Percentiles rank a stretch among this genome's conserved stretches.
These are phyloP conservation scores for Ciona savignyi DNA, from an alignment of 23 tunicate genomes.

Conservation along the genomic window DNA sequence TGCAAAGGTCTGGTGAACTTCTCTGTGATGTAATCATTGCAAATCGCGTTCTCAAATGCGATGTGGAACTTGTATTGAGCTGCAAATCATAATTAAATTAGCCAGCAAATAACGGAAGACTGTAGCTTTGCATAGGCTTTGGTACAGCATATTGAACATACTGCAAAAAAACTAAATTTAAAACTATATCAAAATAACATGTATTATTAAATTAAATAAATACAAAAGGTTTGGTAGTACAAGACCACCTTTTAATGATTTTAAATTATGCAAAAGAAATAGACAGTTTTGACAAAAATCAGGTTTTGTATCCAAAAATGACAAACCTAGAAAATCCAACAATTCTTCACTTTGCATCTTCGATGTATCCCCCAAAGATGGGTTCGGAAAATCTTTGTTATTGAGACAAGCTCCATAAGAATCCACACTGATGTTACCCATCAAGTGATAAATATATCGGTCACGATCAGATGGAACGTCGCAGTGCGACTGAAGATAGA, in stretches of 20 bases:
- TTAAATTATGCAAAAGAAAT: too few species aligned
- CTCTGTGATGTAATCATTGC: slow-evolving; percentile 93
- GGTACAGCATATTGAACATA: too few species aligned
- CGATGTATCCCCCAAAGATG: slow-evolving; percentile 19
- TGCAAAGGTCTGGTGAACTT: slow-evolving; percentile 72
- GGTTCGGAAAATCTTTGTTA: slow-evolving; percentile 59
- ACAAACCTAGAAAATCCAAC: slow-evolving; percentile 38
- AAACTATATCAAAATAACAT: too few species aligned
- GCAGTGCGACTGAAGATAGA: slow-evolving; percentile 86
- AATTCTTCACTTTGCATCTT: slow-evolving; percentile 47
- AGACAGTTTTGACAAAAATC: neutral
- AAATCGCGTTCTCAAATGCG: slow-evolving; percentile 86
- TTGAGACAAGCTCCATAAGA: slow-evolving; percentile 80
- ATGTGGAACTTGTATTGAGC: slow-evolving; percentile 88
- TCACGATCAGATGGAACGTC: slow-evolving; percentile 92
- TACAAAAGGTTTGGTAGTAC: too few species aligned
- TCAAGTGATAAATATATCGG: slow-evolving; percentile 57
- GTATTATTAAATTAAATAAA: too few species aligned
- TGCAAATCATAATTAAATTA: neutral
- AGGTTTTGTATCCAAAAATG: neutral
- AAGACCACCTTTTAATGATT: too few species aligned
- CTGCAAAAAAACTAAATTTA: too few species aligned
- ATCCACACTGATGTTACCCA: slow-evolving; percentile 55
- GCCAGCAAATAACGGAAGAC: too few species aligned
- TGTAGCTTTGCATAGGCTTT: too few species aligned